phyloP scores from a whole-genome alignment of 2,797 vertebrate species.

The Gadopsis bispinosus region DNA sequence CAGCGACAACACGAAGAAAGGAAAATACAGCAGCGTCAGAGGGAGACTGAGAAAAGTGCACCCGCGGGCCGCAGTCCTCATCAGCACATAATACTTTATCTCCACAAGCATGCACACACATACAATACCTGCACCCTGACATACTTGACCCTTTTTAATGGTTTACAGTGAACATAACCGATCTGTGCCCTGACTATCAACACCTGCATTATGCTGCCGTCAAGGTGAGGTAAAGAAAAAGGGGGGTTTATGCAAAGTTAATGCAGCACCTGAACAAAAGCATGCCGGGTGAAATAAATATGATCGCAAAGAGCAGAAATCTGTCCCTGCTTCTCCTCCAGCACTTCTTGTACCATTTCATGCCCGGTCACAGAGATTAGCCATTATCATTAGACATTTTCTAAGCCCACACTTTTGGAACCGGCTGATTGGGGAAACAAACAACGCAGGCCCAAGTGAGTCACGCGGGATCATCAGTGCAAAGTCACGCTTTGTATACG shows the following conservation, averaged over 20 bases:
- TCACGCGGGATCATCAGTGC: conserved; percentile 17
- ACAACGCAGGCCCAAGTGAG: conserved; percentile 19
- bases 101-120: not conserved
- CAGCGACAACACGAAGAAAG: conserved; percentile 33
- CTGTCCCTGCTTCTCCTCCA: conserved; percentile 45
- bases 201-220: conserved; percentile 51
- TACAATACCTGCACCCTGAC: conserved; percentile 6
- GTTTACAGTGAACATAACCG: conserved; percentile 17
- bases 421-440: conserved; percentile 45
- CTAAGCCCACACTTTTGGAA: conserved; percentile 42
- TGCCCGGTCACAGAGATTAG: conserved; percentile 58
- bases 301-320: conserved; percentile 1
- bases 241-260: conserved; percentile 72
- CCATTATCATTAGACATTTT: conserved; percentile 18
- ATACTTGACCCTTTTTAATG: conserved; percentile 34
- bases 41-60: conserved; percentile 15
- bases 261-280: conserved; percentile 55
- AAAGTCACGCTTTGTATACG: conserved; percentile 42
- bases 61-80: conserved; percentile 37
- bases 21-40: conserved; percentile 30
- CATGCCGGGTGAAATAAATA: conserved; percentile 27
- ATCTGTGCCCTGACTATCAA: conserved; percentile 60
- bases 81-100: conserved; percentile 32
- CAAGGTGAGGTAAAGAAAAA: conserved; percentile 60
- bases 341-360: conserved; percentile 51